Percentiles rank a stretch among this genome's conserved stretches.
phyloP scores from a whole-genome alignment of 2,797 vertebrate species.

The Somateria mollissima region DNA sequence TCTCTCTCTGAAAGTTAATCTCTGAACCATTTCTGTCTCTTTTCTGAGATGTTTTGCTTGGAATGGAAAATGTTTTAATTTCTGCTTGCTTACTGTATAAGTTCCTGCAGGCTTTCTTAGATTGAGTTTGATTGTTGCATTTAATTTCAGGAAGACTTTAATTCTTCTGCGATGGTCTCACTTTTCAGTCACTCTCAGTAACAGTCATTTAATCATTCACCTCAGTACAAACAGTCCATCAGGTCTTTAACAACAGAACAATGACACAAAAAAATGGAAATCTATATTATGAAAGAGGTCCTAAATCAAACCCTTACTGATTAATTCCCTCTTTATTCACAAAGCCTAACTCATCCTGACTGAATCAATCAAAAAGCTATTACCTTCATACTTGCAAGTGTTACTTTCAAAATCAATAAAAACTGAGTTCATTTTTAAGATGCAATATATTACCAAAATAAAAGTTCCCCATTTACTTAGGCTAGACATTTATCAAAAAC shows the following conservation, averaged over 20 bases:
- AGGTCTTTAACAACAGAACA: slow-evolving; percentile 77
- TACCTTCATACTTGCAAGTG: slow-evolving; percentile 81
- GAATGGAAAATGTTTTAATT: background rate
- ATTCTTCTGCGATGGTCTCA: slow-evolving; percentile 48
- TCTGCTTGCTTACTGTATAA: background rate
- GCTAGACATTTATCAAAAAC: slow-evolving; percentile 67
- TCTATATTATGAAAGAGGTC: slow-evolving; percentile 84
- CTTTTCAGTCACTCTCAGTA: slow-evolving; percentile 44
- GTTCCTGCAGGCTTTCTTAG: background rate
- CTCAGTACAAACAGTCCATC: slow-evolving; percentile 62
- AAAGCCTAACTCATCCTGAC: slow-evolving; percentile 83
- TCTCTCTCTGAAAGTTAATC: background rate
- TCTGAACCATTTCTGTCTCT: background rate
- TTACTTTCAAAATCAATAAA: slow-evolving; percentile 84
- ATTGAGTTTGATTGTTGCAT: slow-evolving; percentile 1
- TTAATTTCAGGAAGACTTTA: slow-evolving; percentile 68
- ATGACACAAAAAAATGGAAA: slow-evolving; percentile 82
- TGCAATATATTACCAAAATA: slow-evolving; percentile 75
- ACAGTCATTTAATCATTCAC: slow-evolving; percentile 69
- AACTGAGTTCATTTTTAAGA: slow-evolving; percentile 81
- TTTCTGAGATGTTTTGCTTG: background rate
- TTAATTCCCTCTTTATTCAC: slow-evolving; percentile 87
- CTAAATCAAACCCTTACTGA: slow-evolving; percentile 84
- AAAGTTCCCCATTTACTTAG: slow-evolving; percentile 75
- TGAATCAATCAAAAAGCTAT: slow-evolving; percentile 94